phyloP scores from a whole-genome alignment of 2,113 vertebrate species.

The Sterrhoptilus dennistouni region DNA sequence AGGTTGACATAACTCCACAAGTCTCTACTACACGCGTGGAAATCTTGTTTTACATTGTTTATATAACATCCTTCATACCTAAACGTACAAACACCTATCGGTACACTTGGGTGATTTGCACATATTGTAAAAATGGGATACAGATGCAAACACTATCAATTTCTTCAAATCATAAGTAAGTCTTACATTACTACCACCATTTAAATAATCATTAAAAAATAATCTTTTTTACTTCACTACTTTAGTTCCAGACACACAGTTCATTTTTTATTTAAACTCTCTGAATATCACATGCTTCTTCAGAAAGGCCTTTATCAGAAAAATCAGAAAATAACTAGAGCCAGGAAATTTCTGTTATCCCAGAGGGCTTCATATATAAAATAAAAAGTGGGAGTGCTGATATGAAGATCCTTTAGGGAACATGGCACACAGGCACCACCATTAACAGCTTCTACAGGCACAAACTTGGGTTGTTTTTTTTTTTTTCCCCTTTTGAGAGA shows the following conservation, averaged over 20 bases:
- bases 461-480: too few species aligned
- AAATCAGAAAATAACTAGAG: neutral
- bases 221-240: neutral
- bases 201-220: neutral
- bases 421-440: neutral
- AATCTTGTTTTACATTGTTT: neutral
- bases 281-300: neutral
- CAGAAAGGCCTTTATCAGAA: neutral
- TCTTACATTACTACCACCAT: neutral
- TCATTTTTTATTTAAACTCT: neutral
- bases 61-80: neutral
- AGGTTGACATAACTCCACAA: neutral
- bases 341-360: neutral
- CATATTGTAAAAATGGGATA: neutral
- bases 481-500: neutral
- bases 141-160: neutral
- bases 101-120: neutral
- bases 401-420: neutral
- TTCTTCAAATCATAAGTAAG: neutral
- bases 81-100: neutral
- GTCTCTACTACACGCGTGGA: neutral
- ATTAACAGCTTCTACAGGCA: neutral
- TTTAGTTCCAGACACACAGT: neutral
- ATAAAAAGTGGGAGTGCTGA: neutral
- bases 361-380: neutral